Evolutionary conservation across 1,140 invertebrate genomes (phyloP).

Genomic region (Drosophila guanche): DNA sequence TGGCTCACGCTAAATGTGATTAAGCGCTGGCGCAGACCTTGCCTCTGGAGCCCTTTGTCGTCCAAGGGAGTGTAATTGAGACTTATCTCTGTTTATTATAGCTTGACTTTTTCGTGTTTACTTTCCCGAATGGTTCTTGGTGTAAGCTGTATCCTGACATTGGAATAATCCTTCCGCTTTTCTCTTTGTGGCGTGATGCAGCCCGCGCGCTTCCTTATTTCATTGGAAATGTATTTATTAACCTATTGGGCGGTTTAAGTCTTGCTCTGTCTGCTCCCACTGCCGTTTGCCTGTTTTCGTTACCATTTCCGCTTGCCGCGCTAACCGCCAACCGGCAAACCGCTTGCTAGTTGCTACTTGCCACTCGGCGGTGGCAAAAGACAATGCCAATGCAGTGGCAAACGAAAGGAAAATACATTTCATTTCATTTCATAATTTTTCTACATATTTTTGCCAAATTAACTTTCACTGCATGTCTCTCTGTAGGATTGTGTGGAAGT

Average conservation of each 20-base stretch:
- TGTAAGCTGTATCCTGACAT: background rate
- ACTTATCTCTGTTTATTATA: no score
- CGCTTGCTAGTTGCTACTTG: constrained; percentile 53
- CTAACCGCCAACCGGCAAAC: background rate
- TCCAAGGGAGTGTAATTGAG: no score
- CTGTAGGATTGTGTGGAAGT: constrained; percentile 50
- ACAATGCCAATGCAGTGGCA: constrained; percentile 58
- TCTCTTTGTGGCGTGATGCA: background rate
- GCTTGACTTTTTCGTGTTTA: background rate
- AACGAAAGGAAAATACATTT: constrained; percentile 75
- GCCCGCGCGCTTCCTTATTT: constrained; percentile 31
- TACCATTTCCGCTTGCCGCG: constrained; percentile 38
- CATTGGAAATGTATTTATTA: constrained; percentile 49
- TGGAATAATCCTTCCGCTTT: constrained; percentile 9
- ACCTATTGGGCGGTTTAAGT: constrained; percentile 46
- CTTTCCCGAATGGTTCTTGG: background rate
- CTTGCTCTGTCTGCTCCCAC: constrained; percentile 11
- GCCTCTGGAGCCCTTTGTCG: constrained; percentile 14
- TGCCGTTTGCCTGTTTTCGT: constrained; percentile 18
- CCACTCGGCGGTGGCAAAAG: constrained; percentile 30
- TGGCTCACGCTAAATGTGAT: constrained; percentile 58
- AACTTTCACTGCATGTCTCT: constrained; percentile 79
- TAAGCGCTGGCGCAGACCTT: constrained; percentile 31
- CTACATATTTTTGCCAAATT: constrained; percentile 69
- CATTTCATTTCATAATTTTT: constrained; percentile 78